Conservation (phyloP, 92 coral and sea anemone genomes). For the Micromussa lordhowensis region DNA sequence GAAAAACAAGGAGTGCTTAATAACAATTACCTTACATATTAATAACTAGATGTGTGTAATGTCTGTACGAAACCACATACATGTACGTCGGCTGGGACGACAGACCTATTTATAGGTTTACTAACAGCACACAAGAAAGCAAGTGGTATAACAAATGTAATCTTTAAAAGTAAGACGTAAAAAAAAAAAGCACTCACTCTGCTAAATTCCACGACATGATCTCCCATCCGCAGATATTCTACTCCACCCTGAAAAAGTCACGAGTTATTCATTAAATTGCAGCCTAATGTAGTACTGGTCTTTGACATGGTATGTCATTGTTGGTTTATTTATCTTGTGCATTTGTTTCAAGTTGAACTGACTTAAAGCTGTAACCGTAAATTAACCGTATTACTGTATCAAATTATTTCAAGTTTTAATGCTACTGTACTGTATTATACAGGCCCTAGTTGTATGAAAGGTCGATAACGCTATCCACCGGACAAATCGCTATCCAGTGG, state of each 20-base stretch:
- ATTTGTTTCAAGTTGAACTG: neutral
- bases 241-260: constrained; percentile 83
- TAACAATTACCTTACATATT: neutral
- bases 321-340: neutral
- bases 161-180: too few species aligned
- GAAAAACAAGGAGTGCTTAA: neutral
- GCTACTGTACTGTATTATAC: too few species aligned
- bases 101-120: neutral
- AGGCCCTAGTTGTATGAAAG: too few species aligned
- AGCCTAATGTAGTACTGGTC: too few species aligned
- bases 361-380: too few species aligned
- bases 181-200: constrained; percentile 62
- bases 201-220: constrained; percentile 92
- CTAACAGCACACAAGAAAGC: neutral
- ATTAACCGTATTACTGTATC: too few species aligned
- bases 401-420: too few species aligned
- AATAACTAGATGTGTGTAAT: too few species aligned
- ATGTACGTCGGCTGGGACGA: too few species aligned
- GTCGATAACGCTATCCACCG: too few species aligned
- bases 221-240: constrained; percentile 96
- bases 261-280: neutral
- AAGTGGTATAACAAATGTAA: neutral
- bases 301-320: neutral
- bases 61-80: too few species aligned
- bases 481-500: too few species aligned